Conservation (phyloP, 2,797 vertebrate species). For the Xiphorhynchus erythropygius region DNA sequence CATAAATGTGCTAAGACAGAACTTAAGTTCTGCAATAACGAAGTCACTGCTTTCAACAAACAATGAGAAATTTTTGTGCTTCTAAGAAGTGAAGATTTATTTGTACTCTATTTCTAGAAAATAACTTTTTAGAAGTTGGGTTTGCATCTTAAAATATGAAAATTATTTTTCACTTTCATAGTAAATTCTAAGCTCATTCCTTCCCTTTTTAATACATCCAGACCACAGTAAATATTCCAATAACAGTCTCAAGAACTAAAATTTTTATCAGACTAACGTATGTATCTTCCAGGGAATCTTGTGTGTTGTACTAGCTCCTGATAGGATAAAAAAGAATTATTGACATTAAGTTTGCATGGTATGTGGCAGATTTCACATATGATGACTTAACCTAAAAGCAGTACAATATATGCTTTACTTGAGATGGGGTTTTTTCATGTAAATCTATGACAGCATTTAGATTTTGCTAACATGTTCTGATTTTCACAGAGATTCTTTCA, state of each 20-base stretch:
- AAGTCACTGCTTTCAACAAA: not conserved
- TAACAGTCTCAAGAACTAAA: not conserved
- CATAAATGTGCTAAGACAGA: not conserved
- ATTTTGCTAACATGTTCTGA: not conserved
- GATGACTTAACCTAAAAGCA: not conserved
- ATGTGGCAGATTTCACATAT: not conserved
- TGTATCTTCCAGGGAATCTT: not conserved
- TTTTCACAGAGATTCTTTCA: slow-evolving; percentile 25
- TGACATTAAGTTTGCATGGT: not conserved
- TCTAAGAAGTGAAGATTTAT: not conserved
- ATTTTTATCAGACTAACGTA: not conserved
- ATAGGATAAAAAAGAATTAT: not conserved
- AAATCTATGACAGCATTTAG: slow-evolving; percentile 5
- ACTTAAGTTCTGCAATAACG: not conserved
- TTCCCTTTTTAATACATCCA: not conserved
- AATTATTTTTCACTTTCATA: not conserved
- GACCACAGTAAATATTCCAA: not conserved
- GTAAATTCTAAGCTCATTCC: not conserved
- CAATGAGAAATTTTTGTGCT: not conserved
- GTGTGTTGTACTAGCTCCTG: not conserved
- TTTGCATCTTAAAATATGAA: not conserved
- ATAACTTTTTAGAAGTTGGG: not conserved
- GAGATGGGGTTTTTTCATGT: not conserved
- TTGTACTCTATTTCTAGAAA: not conserved
- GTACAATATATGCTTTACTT: not conserved